Percentiles rank a stretch among this genome's conserved stretches.
These are phyloP conservation scores for Rallus limicola DNA, from an alignment of 2,113 vertebrate species.

Conservation along the genomic window DNA sequence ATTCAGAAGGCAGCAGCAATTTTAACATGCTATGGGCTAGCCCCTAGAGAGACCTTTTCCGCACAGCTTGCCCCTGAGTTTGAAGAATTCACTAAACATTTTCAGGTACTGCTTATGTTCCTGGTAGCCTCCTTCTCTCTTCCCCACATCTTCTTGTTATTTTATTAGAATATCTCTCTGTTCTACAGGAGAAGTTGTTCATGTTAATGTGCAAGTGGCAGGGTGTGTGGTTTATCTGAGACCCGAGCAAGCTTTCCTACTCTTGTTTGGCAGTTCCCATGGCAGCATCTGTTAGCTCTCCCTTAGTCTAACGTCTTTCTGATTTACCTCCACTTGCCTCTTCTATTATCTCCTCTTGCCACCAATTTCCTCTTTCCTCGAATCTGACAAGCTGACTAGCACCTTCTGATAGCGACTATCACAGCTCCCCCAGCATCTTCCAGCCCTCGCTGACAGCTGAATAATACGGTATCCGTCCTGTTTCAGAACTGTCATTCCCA, in stretches of 20 bases:
- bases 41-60: neutral
- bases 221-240: neutral
- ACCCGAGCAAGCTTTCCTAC: neutral
- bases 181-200: neutral
- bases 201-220: neutral
- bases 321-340: constrained; percentile 51
- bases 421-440: neutral
- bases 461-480: neutral
- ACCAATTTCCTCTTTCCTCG: constrained; percentile 48
- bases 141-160: neutral
- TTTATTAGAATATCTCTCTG: neutral
- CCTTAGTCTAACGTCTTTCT: neutral
- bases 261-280: constrained; percentile 37
- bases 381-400: constrained; percentile 44
- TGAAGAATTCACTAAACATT: neutral
- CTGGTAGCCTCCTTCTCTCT: neutral
- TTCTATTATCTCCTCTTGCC: constrained; percentile 50
- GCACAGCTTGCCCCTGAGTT: neutral
- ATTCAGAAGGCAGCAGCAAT: neutral
- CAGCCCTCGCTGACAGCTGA: constrained; percentile 37
- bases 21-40: neutral
- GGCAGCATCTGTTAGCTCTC: constrained; percentile 34
- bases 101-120: neutral
- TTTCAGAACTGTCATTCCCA: neutral
- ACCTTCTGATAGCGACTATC: neutral